A percentile compares a stretch with the other conserved stretches of the same genome.
Evolutionary conservation across 2,888 invertebrate species (phyloP).

Genomic region (Parnassius smintheus): DNA sequence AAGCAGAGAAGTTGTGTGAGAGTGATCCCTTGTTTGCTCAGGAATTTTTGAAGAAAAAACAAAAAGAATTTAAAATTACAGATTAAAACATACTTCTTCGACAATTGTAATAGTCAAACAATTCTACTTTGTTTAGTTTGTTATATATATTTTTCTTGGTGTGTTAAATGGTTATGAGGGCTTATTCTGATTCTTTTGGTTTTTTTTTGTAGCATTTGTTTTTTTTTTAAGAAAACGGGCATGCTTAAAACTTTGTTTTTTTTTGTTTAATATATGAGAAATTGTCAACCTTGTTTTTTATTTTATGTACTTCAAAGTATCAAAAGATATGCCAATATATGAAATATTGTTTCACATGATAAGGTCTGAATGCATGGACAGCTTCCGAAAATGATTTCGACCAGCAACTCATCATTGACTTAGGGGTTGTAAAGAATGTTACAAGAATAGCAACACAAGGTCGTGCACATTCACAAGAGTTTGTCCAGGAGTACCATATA

Average conservation of each 20-base stretch:
- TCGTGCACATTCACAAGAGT: conserved; percentile 93
- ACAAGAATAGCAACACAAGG: conserved; percentile 95
- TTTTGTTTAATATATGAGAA: conserved; percentile 13
- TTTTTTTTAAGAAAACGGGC: conserved; percentile 11
- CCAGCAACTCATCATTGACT: conserved; percentile 94
- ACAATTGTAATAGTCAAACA: background rate
- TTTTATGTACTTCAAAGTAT: background rate
- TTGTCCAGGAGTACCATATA: conserved; percentile 95
- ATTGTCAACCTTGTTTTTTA: no score
- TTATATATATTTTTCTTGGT: no score
- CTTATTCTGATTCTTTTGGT: conserved; percentile 29
- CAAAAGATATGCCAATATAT: background rate
- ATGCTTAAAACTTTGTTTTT: conserved; percentile 19
- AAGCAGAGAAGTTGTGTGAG: conserved; percentile 63
- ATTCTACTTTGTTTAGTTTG: background rate
- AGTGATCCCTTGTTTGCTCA: conserved; percentile 79
- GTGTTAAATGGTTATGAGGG: background rate
- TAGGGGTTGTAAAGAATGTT: conserved; percentile 93
- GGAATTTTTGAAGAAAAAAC: conserved; percentile 81
- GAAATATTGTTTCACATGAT: background rate
- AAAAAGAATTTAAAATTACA: conserved; percentile 48
- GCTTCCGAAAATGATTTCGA: conserved; percentile 94
- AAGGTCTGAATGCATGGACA: conserved; percentile 96
- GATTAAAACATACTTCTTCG: background rate
- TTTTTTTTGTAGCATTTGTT: background rate